Evolutionary conservation across 1,140 invertebrate species (phyloP).

Genomic region (Rhopalosiphum maidis): DNA sequence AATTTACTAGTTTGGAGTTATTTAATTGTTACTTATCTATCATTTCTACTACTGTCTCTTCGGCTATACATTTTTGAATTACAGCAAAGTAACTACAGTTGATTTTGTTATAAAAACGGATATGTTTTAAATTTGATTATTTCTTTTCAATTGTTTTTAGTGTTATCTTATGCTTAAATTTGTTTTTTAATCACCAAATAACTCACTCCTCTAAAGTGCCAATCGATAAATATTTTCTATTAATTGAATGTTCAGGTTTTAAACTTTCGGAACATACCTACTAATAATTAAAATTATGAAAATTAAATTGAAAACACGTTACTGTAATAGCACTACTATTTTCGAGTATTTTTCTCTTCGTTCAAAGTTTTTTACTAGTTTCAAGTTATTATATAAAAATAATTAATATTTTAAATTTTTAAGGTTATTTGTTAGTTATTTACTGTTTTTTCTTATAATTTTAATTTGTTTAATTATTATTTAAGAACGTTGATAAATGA

Average conservation of each 20-base stretch:
- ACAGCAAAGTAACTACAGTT: background rate
- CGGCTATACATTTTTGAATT: background rate
- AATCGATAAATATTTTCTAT: background rate
- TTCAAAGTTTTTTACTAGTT: background rate
- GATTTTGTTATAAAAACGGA: background rate
- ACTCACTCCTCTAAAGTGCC: background rate
- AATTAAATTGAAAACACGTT: background rate
- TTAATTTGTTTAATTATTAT: background rate
- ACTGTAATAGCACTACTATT: background rate
- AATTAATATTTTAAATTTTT: background rate
- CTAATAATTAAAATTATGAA: background rate
- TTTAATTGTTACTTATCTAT: background rate
- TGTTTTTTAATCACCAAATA: background rate
- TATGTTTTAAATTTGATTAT: background rate
- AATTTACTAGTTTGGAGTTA: background rate
- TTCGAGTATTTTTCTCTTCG: background rate
- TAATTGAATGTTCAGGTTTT: background rate
- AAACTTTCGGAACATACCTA: background rate
- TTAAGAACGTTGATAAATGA: background rate
- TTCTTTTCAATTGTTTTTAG: background rate
- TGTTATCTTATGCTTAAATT: background rate
- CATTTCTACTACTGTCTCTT: background rate
- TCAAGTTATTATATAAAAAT: background rate
- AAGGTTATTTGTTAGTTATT: background rate
- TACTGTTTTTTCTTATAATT: background rate